Evolutionary conservation across 2,113 vertebrate species (phyloP).

Genomic region (Epinephelus lanceolatus): DNA sequence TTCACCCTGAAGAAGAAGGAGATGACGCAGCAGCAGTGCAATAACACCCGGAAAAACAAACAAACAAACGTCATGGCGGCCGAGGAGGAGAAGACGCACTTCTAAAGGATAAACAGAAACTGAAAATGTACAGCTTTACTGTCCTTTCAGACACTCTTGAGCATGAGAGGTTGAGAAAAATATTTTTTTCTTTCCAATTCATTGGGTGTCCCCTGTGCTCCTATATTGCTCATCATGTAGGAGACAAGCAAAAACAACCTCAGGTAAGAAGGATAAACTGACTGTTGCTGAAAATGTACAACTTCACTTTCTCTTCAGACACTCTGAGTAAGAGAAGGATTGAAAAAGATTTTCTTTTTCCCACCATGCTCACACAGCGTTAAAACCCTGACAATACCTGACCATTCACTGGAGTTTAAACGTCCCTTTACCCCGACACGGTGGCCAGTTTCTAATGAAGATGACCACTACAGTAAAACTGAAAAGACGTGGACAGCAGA

Average conservation of each 20-base stretch:
- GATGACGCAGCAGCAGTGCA: too few species aligned
- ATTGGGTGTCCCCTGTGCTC: background rate
- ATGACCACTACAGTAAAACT: background rate
- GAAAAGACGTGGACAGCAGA: constrained; percentile 5
- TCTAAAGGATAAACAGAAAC: background rate
- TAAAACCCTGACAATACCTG: background rate
- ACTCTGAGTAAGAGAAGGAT: background rate
- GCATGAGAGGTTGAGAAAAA: background rate
- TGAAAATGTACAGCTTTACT: constrained; percentile 32
- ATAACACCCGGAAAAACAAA: too few species aligned
- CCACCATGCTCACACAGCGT: background rate
- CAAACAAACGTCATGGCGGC: too few species aligned
- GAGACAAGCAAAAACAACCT: constrained; percentile 10
- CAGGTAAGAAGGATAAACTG: background rate
- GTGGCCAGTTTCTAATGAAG: constrained; percentile 20
- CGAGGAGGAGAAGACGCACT: too few species aligned
- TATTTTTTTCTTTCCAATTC: background rate
- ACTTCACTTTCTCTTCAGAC: constrained; percentile 40
- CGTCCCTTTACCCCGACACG: background rate
- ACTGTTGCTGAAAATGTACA: constrained; percentile 17
- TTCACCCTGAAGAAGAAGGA: too few species aligned
- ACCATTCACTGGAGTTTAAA: background rate
- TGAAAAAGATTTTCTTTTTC: background rate
- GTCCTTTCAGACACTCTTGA: constrained; percentile 18
- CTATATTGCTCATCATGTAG: background rate